phyloP scores from a whole-genome alignment of 30 jellyfish, hydroid and myxozoan genomes.

The Sanderia malayensis region DNA sequence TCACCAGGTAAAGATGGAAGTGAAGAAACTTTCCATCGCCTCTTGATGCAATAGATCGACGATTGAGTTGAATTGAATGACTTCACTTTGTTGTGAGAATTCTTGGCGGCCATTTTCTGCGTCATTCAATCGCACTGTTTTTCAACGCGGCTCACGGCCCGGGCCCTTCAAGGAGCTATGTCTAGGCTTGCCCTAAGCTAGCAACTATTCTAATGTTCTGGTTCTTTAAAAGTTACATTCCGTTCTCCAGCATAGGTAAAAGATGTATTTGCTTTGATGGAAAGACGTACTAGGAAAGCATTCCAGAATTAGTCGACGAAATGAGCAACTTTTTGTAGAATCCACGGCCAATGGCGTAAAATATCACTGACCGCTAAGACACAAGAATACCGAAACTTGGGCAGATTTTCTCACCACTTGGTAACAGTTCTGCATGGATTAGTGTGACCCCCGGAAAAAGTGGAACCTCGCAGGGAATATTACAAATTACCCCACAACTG shows the following conservation, averaged over 20 bases:
- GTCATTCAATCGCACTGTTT: background rate
- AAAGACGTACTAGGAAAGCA: too few relatives aligned
- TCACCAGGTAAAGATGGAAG: background rate
- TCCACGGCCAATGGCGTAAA: background rate
- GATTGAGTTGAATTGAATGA: constrained; percentile 6
- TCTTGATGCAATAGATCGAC: background rate
- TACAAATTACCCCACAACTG: too few relatives aligned
- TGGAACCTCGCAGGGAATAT: too few relatives aligned
- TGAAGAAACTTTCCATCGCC: background rate
- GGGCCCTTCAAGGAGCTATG: too few relatives aligned
- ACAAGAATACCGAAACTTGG: background rate
- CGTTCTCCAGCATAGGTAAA: too few relatives aligned
- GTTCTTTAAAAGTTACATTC: too few relatives aligned
- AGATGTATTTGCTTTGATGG: too few relatives aligned
- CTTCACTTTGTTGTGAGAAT: background rate
- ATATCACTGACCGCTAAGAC: background rate
- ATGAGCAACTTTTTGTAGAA: too few relatives aligned
- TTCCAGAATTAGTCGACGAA: too few relatives aligned
- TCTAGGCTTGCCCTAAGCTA: too few relatives aligned
- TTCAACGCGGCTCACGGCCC: background rate
- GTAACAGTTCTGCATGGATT: background rate
- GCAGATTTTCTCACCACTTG: constrained; percentile 4
- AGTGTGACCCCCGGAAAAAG: background rate
- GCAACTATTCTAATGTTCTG: too few relatives aligned
- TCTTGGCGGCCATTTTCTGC: background rate